Conservation (phyloP, 2,888 invertebrate species). For the Macroteleia sp. region DNA sequence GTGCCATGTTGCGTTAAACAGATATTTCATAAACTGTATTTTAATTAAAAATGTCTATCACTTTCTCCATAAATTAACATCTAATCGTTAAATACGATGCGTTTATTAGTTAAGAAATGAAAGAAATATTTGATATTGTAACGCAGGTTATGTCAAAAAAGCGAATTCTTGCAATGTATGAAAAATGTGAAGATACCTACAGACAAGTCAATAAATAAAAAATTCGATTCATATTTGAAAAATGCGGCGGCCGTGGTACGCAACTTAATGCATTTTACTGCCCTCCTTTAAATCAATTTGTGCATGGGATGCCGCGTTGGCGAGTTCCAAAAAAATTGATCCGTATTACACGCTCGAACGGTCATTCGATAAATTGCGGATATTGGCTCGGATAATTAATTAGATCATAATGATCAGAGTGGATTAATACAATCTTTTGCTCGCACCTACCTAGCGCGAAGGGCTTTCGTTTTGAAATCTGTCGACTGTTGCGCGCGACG, state of each 20-base stretch:
- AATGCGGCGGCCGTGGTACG: conserved; percentile 45
- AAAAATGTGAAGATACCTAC: conserved; percentile 41
- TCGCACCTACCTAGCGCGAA: conserved; percentile 3
- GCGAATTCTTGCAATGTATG: conserved; percentile 14
- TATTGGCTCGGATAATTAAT: conserved; percentile 64
- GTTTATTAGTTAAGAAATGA: conserved; percentile 26
- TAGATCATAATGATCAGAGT: conserved; percentile 65
- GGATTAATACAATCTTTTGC: conserved; percentile 62
- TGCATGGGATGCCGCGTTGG: conserved; percentile 40
- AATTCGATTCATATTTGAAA: conserved; percentile 52
- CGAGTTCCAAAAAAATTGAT: conserved; percentile 58
- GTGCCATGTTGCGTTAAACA: too few relatives aligned
- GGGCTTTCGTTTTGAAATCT: conserved; percentile 46
- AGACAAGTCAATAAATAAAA: conserved; percentile 53
- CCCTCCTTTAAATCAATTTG: conserved; percentile 57
- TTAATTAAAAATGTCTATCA: conserved; percentile 30
- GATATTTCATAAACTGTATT: conserved; percentile 3
- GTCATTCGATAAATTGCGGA: conserved; percentile 51
- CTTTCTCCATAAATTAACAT: too few relatives aligned
- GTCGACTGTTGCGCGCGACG: conserved; percentile 7
- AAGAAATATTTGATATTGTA: conserved; percentile 38
- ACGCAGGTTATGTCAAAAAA: conserved; percentile 24
- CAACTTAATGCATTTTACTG: conserved; percentile 58
- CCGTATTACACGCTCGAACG: conserved; percentile 49
- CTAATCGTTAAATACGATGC: neutral